These are phyloP conservation scores for Metridium senile DNA, from an alignment of 92 coral and sea anemone species.

Conservation along the genomic window DNA sequence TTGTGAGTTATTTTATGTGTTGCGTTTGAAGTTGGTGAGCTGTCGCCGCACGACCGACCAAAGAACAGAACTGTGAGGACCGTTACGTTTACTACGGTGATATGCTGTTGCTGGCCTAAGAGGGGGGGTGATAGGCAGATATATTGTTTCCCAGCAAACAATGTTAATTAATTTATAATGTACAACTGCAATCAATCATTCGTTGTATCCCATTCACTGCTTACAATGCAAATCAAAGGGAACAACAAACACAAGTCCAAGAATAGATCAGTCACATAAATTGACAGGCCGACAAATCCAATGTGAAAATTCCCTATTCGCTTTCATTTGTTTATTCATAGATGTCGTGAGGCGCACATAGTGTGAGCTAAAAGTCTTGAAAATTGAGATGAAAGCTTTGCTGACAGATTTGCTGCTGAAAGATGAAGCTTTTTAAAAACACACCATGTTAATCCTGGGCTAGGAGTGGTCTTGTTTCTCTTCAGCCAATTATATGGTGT, in stretches of 20 bases:
- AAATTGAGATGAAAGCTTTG: constrained; percentile 33
- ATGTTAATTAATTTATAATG: constrained; percentile 99
- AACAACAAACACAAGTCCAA: constrained; percentile 82
- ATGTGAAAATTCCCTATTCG: constrained; percentile 29
- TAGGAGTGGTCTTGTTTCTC: constrained; percentile 39
- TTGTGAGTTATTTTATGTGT: background rate
- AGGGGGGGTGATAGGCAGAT: constrained; percentile 91
- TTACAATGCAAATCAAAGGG: constrained; percentile 81
- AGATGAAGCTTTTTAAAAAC: constrained; percentile 41
- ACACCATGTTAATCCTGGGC: constrained; percentile 19
- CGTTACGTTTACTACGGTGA: constrained; percentile 86
- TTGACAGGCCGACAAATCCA: constrained; percentile 49
- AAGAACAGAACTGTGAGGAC: constrained; percentile 40
- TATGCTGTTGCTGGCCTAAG: constrained; percentile 59
- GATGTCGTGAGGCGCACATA: constrained; percentile 34
- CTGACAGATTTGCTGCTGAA: constrained; percentile 46
- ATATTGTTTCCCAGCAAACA: constrained; percentile 99
- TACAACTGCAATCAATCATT: constrained; percentile 95
- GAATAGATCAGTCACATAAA: constrained; percentile 68
- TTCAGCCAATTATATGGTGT: constrained; percentile 76
- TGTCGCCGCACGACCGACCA: constrained; percentile 11
- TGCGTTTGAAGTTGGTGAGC: constrained; percentile 2
- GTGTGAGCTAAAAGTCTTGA: constrained; percentile 47
- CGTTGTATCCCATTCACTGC: constrained; percentile 70
- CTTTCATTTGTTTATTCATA: constrained; percentile 31